Evolutionary conservation across 2,113 vertebrate genomes (phyloP), one percentile per base, ranked within the genome.

Genomic region (Eira barbara): DNA sequence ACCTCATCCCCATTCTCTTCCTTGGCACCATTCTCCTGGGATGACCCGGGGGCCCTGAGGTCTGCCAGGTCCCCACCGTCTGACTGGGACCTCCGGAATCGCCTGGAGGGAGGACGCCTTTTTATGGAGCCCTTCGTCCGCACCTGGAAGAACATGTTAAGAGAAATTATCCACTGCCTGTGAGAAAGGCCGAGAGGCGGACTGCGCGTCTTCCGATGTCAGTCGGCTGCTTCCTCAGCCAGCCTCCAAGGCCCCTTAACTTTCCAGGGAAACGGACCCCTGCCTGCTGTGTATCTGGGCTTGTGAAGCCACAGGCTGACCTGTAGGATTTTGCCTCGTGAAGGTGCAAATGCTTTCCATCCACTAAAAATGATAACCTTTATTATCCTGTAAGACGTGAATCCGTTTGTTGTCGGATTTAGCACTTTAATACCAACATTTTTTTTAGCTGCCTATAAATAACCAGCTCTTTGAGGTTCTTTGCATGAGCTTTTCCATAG

Each of bases 21-120:
- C 83, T 97, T 97, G 86, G 98, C 93, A 45, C 99, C 99, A 7
- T 99, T 99, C 97, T 99, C 98, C 96, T 99, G 98, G 92, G 98
- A 97, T 3, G 94, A 81, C 63, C 96, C 89, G 0, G 2, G 83
- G 12, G 86, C 39, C 25, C 91, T 89, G 67, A 96, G 71, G 20
- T 98, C 98, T 11, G 98, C 96, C 31, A 98, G 97, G 0, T 98
- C 98, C 78, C 98, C 98, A 0, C 80, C 98, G 39, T 99, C 99
- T 0, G 99, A 98, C 42, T 99, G 98, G 7, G 99, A 99, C 83
- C 98, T 98, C 57, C 99, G 98, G 98, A 99, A 99, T 52, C 90
- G 98, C 36, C 99, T 97, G 47, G 99, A 99, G 0, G 99, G 99
- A 2, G 99, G 99, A 17, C 99, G 98, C 80, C 99, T 99, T 89